Conservation (phyloP, 2,113 vertebrate species). For the Alethe diademata region DNA sequence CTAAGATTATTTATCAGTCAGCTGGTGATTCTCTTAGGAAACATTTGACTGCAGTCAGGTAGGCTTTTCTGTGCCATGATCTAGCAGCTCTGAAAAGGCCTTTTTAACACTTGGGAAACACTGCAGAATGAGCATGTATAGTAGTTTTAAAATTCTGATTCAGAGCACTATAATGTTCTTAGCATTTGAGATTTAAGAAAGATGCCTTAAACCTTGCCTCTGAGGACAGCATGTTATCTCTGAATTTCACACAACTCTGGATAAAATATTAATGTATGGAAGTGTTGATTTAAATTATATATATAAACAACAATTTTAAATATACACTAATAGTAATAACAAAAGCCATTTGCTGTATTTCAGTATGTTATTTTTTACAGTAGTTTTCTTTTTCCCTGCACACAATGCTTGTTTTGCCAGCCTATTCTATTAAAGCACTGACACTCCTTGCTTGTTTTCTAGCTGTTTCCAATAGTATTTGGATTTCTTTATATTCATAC, state of each 20-base stretch:
- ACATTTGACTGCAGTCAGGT: neutral
- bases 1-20: neutral
- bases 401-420: neutral
- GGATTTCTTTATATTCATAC: neutral
- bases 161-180: neutral
- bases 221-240: neutral
- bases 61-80: neutral
- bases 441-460: neutral
- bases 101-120: neutral
- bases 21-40: neutral
- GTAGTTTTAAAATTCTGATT: neutral
- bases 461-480: neutral
- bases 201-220: neutral
- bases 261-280: neutral
- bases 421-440: neutral
- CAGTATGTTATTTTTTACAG: neutral
- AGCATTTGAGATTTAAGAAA: neutral
- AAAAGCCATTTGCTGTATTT: neutral
- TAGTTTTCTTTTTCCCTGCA: neutral
- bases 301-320: neutral
- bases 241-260: neutral
- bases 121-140: rapidly evolving
- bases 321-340: neutral
- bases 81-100: neutral
- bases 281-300: neutral